phyloP scores from a whole-genome alignment of 2,797 vertebrate species.

The Hozukius guyotensis region DNA sequence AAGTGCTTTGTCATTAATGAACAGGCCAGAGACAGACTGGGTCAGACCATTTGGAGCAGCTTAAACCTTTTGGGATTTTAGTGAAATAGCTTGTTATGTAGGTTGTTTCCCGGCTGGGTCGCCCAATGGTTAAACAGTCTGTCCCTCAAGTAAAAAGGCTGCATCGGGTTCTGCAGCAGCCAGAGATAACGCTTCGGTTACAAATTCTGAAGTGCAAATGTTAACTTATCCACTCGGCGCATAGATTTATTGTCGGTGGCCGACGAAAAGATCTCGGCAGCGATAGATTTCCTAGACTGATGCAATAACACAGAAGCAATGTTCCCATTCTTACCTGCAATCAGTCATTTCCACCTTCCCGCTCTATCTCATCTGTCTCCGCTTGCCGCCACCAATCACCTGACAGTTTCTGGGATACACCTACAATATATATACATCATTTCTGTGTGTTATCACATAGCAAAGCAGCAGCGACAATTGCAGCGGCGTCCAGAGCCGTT shows the following conservation, averaged over 20 bases:
- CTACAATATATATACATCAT: constrained; percentile 15
- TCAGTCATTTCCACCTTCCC: constrained; percentile 19
- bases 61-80: constrained; percentile 5
- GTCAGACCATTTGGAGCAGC: constrained; percentile 1
- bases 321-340: not conserved
- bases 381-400: not conserved
- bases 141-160: constrained; percentile 4
- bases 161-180: constrained; percentile 1
- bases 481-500: not conserved
- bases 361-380: not conserved
- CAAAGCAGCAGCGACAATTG: not conserved
- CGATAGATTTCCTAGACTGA: constrained; percentile 5
- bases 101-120: not conserved
- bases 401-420: not conserved
- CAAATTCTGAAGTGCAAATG: constrained; percentile 1
- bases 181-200: not conserved
- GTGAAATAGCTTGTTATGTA: not conserved
- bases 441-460: not conserved
- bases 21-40: not conserved
- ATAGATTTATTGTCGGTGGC: not conserved
- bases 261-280: not conserved
- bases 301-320: not conserved
- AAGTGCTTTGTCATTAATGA: constrained; percentile 12
- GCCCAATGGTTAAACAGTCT: not conserved
- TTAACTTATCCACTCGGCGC: constrained; percentile 3